Percentiles rank a stretch among this genome's conserved stretches.
phyloP scores from a whole-genome alignment of 2,888 invertebrate species.

The Hemicrepidius hirtus region DNA sequence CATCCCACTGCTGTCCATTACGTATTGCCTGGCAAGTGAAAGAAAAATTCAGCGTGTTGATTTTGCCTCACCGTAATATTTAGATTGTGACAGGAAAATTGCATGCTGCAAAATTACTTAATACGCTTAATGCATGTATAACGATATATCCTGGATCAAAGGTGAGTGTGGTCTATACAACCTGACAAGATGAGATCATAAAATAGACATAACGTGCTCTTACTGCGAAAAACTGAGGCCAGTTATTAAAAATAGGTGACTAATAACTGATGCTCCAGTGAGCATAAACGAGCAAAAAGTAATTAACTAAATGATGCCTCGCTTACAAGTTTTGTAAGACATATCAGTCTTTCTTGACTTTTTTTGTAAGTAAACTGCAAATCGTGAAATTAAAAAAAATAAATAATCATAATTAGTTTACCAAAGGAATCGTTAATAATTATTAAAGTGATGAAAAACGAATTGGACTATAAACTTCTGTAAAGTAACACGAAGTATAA shows the following conservation, averaged over 20 bases:
- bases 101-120: constrained; percentile 48
- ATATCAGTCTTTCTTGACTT: too few species aligned
- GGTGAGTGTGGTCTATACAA: constrained; percentile 49
- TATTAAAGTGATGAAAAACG: too few species aligned
- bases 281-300: constrained; percentile 29
- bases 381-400: too few species aligned
- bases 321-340: background rate
- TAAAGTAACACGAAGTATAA: too few species aligned
- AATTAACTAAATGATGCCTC: constrained; percentile 4
- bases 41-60: constrained; percentile 31
- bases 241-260: constrained; percentile 36
- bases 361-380: too few species aligned
- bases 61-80: constrained; percentile 22
- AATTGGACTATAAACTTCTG: too few species aligned
- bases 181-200: constrained; percentile 52
- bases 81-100: constrained; percentile 46
- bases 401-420: too few species aligned
- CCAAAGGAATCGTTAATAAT: too few species aligned
- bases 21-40: constrained; percentile 5
- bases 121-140: constrained; percentile 46
- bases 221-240: constrained; percentile 37
- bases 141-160: constrained; percentile 55
- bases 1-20: constrained; percentile 12
- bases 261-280: constrained; percentile 26
- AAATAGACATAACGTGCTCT: constrained; percentile 42